Conservation (phyloP, 30 jellyfish, hydroid and myxozoan species). For the Hydra vulgaris region DNA sequence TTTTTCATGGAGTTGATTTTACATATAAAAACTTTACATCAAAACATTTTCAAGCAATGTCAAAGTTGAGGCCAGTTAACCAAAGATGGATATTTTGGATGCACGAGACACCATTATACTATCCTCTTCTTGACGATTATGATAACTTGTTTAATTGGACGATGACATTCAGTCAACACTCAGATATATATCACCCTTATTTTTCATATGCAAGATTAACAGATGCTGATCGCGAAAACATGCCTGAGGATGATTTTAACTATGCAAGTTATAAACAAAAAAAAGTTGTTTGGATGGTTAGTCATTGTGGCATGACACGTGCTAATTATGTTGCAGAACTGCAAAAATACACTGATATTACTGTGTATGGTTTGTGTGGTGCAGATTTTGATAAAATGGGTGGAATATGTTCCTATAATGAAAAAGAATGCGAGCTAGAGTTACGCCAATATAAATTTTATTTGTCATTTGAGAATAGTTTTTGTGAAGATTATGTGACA, state of each 20-base stretch:
- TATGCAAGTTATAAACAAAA: slow-evolving; percentile 64
- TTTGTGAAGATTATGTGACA: slow-evolving; percentile 90
- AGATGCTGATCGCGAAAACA: neutral
- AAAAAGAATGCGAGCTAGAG: slow-evolving; percentile 47
- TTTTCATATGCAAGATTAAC: slow-evolving; percentile 27
- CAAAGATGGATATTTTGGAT: slow-evolving; percentile 86
- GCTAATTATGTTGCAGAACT: slow-evolving; percentile 74
- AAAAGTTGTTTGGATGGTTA: slow-evolving; percentile 70
- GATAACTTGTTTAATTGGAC: slow-evolving; percentile 88
- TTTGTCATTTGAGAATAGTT: slow-evolving; percentile 76
- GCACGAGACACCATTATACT: slow-evolving; percentile 84
- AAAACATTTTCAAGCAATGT: slow-evolving; percentile 27
- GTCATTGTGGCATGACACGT: slow-evolving; percentile 85
- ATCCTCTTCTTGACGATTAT: slow-evolving; percentile 32
- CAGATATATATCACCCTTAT: slow-evolving; percentile 78
- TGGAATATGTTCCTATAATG: slow-evolving; percentile 70
- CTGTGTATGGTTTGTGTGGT: slow-evolving; percentile 85
- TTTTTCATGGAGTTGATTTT: slow-evolving; percentile 87
- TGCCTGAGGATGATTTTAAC: slow-evolving; percentile 17
- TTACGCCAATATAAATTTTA: slow-evolving; percentile 56
- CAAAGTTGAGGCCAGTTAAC: slow-evolving; percentile 29
- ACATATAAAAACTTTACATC: slow-evolving; percentile 40
- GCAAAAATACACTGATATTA: slow-evolving; percentile 52
- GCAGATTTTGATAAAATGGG: slow-evolving; percentile 37
- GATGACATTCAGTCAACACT: slow-evolving; percentile 72